Conservation (phyloP, 2,888 invertebrate genomes). For the Parelbella ahira region DNA sequence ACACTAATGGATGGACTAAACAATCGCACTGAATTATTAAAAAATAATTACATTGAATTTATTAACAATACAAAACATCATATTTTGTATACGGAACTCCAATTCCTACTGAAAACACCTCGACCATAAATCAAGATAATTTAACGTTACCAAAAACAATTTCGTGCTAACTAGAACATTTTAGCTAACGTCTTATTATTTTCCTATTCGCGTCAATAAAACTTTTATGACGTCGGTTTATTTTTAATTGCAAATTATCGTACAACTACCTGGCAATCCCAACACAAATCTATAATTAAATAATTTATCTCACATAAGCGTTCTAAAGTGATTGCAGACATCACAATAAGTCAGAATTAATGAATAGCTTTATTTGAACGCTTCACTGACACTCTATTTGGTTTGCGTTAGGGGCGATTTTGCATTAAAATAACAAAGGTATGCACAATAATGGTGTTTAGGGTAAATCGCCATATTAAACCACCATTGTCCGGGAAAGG, state of each 20-base stretch:
- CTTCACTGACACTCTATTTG: conserved; percentile 25
- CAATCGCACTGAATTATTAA: no score
- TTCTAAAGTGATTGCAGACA: conserved; percentile 12
- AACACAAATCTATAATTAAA: conserved; percentile 2
- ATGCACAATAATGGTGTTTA: conserved; percentile 40
- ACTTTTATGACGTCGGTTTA: not conserved
- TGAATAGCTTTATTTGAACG: conserved; percentile 10
- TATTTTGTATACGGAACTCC: conserved; percentile 34
- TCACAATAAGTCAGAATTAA: conserved; percentile 20
- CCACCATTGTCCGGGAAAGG: conserved; percentile 60
- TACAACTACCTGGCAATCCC: not conserved
- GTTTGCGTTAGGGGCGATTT: conserved; percentile 27
- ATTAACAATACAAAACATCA: no score
- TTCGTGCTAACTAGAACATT: conserved; percentile 32
- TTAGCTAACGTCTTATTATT: conserved; percentile 29
- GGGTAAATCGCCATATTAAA: conserved; percentile 65
- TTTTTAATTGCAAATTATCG: not conserved
- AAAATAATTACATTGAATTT: no score
- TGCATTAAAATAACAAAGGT: conserved; percentile 33
- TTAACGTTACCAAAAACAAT: conserved; percentile 45
- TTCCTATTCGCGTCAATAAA: conserved; percentile 14
- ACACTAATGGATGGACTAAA: no score
- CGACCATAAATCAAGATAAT: conserved; percentile 45
- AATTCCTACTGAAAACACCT: conserved; percentile 38
- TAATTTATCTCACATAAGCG: conserved; percentile 3